Base-by-base conservation (phyloP, 2,797 vertebrate genomes). In the Glossophaga mutica region DNA sequence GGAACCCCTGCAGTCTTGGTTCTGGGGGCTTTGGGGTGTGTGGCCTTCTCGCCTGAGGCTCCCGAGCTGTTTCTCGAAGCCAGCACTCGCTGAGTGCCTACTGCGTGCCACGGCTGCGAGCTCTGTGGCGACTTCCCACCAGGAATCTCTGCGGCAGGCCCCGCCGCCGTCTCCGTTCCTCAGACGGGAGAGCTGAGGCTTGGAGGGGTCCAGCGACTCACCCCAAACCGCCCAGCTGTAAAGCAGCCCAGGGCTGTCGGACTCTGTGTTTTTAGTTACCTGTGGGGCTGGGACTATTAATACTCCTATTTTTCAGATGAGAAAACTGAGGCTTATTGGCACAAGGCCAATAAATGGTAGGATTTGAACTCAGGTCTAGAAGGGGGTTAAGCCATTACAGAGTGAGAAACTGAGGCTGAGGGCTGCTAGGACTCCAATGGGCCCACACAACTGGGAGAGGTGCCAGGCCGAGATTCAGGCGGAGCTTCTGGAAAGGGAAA, bases 401-500 rank as follows among this genome's bases (percentile, higher is more conserved):
- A 74, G 39, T 11, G 42, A 71, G 67, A 87, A 71, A 73, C 71
- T 42, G 71, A 94, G 88, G 52, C 48, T 18, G 34, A n/a, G 32
- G 48, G 62, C n/a, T 14, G 5, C 34, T 24, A 79, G 78, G 52
- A 34, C 46, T 34, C 55, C 32, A n/a, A 15, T 0, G 21, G 57
- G 9, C 44, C 57, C 2, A 3, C 32, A 34, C 0, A 2, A 46
- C 44, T 50, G 4, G 73, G 1, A 32, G 15, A 21, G 24, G 44
- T 11, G 15, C 79, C 32, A 87, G 26, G 11, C 82, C 19, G n/a
- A 84, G 74, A 67, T 10, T 78, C 48, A 42, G 48, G 70, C 22
- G 59, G 71, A 62, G 37, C 71, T 77, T 85, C 83, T 59, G 32
- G 52, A 73, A 83, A 84, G 68, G 73, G 78, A 89, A 87, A 82